A percentile compares a stretch with the other conserved stretches of the same genome.
phyloP scores from a whole-genome alignment of 2,888 invertebrate genomes.

The Parnassius mnemosyne region DNA sequence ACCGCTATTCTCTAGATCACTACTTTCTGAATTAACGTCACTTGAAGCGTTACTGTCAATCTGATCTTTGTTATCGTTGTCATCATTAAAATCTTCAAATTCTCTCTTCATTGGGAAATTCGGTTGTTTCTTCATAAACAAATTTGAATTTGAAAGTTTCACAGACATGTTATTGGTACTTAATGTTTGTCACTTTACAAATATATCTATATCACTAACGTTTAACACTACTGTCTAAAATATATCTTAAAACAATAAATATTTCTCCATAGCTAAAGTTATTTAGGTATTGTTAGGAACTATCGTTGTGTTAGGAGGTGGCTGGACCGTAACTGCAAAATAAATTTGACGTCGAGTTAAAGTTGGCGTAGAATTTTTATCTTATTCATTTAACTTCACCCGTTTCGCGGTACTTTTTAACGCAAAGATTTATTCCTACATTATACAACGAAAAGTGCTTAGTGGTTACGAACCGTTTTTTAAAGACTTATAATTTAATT shows the following conservation, averaged over 20 bases:
- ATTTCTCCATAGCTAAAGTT: conserved; percentile 69
- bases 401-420: conserved; percentile 37
- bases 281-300: conserved; percentile 80
- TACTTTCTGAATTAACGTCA: conserved; percentile 66
- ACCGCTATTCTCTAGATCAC: conserved; percentile 68
- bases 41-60: conserved; percentile 62
- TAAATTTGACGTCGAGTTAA: conserved; percentile 24
- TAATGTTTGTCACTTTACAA: conserved; percentile 39
- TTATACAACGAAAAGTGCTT: conserved; percentile 11
- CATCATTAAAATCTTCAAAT: conserved; percentile 59
- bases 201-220: conserved; percentile 43
- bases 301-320: conserved; percentile 79
- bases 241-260: conserved; percentile 72
- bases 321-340: conserved; percentile 59
- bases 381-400: conserved; percentile 40
- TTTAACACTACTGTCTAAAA: conserved; percentile 54
- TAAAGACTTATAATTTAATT: neutral
- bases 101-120: conserved; percentile 73
- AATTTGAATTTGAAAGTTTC: conserved; percentile 62
- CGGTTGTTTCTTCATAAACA: conserved; percentile 66
- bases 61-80: conserved; percentile 56
- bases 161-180: conserved; percentile 63
- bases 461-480: conserved; percentile 5
- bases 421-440: conserved; percentile 15
- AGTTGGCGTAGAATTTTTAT: conserved; percentile 21